A percentile compares a stretch with the other conserved stretches of the same genome.
phyloP scores from a whole-genome alignment of 1,140 invertebrate species.

The Hycleus cichorii region DNA sequence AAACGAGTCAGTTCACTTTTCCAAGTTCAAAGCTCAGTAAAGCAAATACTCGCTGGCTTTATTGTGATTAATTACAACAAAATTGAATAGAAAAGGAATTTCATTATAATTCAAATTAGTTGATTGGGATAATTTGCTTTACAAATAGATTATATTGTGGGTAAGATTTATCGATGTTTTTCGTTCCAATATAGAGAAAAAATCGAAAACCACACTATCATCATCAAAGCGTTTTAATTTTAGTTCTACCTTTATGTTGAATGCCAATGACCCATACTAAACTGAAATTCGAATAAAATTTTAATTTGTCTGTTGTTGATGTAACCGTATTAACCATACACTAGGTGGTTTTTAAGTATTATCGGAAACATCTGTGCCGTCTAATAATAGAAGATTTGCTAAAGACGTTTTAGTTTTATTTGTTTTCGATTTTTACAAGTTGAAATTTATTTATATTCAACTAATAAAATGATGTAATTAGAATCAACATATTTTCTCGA shows the following conservation, averaged over 20 bases:
- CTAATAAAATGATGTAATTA: no score
- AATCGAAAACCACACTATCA: background rate
- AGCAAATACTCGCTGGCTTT: conserved; percentile 18
- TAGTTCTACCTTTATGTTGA: conserved; percentile 6
- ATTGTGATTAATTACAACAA: conserved; percentile 21
- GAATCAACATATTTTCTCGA: no score
- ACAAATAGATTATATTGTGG: background rate
- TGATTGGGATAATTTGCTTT: no score
- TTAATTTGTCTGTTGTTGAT: conserved; percentile 1
- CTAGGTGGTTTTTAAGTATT: conserved; percentile 12
- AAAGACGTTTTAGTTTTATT: no score
- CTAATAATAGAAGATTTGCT: no score
- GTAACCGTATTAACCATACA: conserved; percentile 5
- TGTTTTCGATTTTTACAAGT: no score
- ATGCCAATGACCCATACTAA: conserved; percentile 9
- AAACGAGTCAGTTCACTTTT: conserved; percentile 11
- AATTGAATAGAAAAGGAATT: conserved; percentile 14
- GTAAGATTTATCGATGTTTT: background rate
- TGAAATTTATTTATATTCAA: no score
- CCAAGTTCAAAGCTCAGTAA: conserved; percentile 10
- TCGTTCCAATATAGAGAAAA: background rate
- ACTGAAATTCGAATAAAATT: conserved; percentile 2
- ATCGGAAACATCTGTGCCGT: conserved; percentile 13
- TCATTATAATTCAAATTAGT: conserved; percentile 4
- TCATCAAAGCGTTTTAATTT: conserved; percentile 9